These are phyloP conservation scores for Capitella teleta DNA, from an alignment of 1,140 invertebrate species.

Conservation along the genomic window DNA sequence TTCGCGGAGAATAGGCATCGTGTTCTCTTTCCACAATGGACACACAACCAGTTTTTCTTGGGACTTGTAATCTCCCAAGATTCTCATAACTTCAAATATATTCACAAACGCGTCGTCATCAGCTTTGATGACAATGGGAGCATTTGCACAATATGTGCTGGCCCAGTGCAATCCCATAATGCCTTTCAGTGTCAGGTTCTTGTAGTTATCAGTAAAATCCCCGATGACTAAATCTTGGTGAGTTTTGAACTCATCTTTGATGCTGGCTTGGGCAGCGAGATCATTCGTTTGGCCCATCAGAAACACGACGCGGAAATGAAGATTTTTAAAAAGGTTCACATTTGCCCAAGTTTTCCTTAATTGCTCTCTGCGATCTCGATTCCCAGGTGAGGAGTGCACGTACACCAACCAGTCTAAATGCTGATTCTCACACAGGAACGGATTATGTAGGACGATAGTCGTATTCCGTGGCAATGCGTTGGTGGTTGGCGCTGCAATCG, in stretches of 20 bases:
- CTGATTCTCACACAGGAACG: too few relatives aligned
- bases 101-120: slow-evolving; percentile 81
- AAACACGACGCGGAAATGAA: background rate
- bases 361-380: background rate
- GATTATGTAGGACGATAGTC: too few relatives aligned
- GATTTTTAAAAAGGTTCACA: background rate
- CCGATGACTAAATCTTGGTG: slow-evolving; percentile 31
- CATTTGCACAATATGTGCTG: slow-evolving; percentile 49
- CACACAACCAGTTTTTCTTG: slow-evolving; percentile 9
- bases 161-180: slow-evolving; percentile 75
- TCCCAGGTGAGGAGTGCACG: background rate
- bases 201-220: slow-evolving; percentile 30
- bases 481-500: too few relatives aligned
- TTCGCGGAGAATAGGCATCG: slow-evolving; percentile 19
- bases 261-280: background rate
- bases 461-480: too few relatives aligned
- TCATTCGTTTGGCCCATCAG: background rate
- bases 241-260: background rate
- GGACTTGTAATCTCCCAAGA: slow-evolving; percentile 12
- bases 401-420: too few relatives aligned
- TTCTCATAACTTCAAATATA: background rate
- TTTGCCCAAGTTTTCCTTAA: slow-evolving; percentile 1
- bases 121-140: slow-evolving; percentile 67
- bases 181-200: slow-evolving; percentile 47
- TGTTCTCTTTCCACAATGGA: background rate